Evolutionary conservation across 2,888 invertebrate genomes (phyloP), one percentile per base, ranked within the genome.

Genomic region (Pachymerium ferrugineum): DNA sequence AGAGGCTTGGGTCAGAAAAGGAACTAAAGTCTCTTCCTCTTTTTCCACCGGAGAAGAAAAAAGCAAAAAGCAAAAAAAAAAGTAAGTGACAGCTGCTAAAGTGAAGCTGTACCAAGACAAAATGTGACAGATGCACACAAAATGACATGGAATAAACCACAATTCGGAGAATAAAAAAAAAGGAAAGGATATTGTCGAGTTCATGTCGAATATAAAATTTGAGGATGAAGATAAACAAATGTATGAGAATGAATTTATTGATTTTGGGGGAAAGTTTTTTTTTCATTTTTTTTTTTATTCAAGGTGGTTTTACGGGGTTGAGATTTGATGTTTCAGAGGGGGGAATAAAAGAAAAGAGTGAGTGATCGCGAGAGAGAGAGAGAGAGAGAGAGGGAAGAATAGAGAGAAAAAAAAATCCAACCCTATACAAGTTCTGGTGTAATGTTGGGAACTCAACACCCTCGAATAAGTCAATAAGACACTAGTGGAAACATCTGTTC

Each of bases 401-500:
- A 4, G 3, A 38, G 12, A 16, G 38, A 14, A 3, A 16, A 12
- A 33, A 33, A 38, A 38, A 4, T 38, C n/a, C 38, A 38, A 38
- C 38, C 33, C n/a, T 38, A n/a, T 38, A 38, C 38, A 38, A 38
- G 38, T 38, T 38, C n/a, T 38, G 38, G 16, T 38, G 16, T 38
- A 38, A 38, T 38, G 38, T 38, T 38, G 6, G 38, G 25, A 28
- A 62, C 62, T 62, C 62, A 25, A 28, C 62, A 28, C 62, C n/a
- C 62, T 12, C 62, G 62, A 62, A 62, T 62, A 25, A 62, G 62
- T 62, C 62, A 62, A 62, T 62, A 62, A 62, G 62, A 62, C 28
- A 62, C 62, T 25, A 62, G 62, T 62, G 62, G 62, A 62, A 62
- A 62, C 62, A 62, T 62, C 62, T 62, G 62, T 62, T 62, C 62